Conservation (phyloP, 2,113 vertebrate species). For the Alouatta palliata region DNA sequence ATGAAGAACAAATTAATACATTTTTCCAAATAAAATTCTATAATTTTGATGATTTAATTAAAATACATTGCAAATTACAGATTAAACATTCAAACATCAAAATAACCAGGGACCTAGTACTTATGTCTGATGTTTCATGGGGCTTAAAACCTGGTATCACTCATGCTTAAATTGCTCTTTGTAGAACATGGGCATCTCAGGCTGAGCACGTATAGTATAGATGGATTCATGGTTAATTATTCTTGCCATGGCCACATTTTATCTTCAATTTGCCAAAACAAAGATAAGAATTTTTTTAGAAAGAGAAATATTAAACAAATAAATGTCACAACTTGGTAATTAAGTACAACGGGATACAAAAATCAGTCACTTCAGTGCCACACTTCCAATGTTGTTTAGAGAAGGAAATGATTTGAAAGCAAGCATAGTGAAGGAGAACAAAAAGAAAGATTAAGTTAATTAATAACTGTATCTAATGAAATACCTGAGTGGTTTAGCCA, state of each 20-base stretch:
- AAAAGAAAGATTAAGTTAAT: neutral
- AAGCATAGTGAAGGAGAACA: neutral
- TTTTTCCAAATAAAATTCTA: slow-evolving; percentile 28
- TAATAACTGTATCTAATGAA: neutral
- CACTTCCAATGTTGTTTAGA: neutral
- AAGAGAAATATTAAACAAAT: neutral
- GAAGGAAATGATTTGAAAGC: neutral
- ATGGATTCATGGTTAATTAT: neutral
- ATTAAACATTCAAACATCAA: neutral
- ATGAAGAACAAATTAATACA: neutral
- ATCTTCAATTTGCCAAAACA: slow-evolving; percentile 1
- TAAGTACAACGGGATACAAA: neutral
- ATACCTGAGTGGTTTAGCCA: neutral
- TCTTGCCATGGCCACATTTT: neutral
- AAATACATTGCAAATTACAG: slow-evolving; percentile 11
- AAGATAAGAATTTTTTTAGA: neutral
- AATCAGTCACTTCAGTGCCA: neutral
- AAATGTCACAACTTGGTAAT: slow-evolving; percentile 33
- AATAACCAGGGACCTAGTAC: neutral
- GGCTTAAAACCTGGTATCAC: neutral
- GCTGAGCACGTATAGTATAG: neutral
- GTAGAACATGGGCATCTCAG: neutral
- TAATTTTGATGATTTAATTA: slow-evolving; percentile 33
- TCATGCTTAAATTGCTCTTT: neutral
- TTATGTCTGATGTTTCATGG: neutral